A percentile compares a stretch with the other conserved stretches of the same genome.
phyloP scores from a whole-genome alignment of 2,113 vertebrate genomes.

The Centrocercus urophasianus region DNA sequence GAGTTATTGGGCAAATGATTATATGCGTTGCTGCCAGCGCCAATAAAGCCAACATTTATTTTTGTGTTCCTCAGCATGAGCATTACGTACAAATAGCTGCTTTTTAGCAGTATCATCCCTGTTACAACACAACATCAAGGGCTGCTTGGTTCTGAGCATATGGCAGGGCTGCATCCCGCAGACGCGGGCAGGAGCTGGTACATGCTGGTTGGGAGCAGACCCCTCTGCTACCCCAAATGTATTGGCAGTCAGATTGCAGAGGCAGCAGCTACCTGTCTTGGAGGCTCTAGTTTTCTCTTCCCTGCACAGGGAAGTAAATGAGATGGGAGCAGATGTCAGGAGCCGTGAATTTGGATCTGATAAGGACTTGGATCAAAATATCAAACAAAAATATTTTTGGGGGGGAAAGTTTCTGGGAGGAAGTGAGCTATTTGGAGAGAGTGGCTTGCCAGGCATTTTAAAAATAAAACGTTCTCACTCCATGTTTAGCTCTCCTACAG shows the following conservation, averaged over 20 bases:
- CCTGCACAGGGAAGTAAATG: not conserved
- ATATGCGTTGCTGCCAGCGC: not conserved
- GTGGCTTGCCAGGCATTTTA: slow-evolving; percentile 69
- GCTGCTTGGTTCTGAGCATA: slow-evolving; percentile 28
- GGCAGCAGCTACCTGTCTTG: slow-evolving; percentile 45
- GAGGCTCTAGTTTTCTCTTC: slow-evolving; percentile 11
- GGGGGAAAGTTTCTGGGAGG: slow-evolving; percentile 66
- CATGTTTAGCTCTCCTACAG: slow-evolving; percentile 53
- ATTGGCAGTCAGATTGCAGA: slow-evolving; percentile 12
- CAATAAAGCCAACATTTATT: not conserved
- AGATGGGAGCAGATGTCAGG: slow-evolving; percentile 61
- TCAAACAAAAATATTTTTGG: slow-evolving; percentile 68
- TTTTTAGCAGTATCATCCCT: slow-evolving; percentile 5
- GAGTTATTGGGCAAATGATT: slow-evolving; percentile 6
- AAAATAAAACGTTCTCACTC: slow-evolving; percentile 73
- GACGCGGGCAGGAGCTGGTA: slow-evolving; percentile 28
- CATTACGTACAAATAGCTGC: not conserved
- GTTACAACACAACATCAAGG: slow-evolving; percentile 37
- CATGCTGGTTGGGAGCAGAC: not conserved
- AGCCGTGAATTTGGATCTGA: slow-evolving; percentile 37
- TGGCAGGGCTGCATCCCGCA: not conserved
- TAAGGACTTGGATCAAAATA: slow-evolving; percentile 67
- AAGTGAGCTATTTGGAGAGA: slow-evolving; percentile 66
- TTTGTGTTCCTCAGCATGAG: not conserved
- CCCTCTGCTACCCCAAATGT: not conserved